A percentile compares a stretch with the other conserved stretches of the same genome.
Conservation (phyloP, 2,888 invertebrate genomes). For the Megamerina dolium region DNA sequence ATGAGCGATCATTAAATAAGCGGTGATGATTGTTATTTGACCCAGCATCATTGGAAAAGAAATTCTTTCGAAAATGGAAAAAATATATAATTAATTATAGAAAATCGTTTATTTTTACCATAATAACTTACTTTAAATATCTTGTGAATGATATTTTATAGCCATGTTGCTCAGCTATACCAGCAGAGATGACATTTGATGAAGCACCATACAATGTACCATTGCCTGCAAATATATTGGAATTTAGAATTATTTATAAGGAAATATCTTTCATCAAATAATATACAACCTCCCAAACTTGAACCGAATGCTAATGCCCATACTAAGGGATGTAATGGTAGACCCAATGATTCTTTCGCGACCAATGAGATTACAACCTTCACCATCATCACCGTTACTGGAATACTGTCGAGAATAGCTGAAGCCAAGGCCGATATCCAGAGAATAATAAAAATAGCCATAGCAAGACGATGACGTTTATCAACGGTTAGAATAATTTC, state of each 20-base stretch:
- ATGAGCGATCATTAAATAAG: conserved; percentile 67
- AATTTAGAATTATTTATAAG: not conserved
- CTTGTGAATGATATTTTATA: conserved; percentile 77
- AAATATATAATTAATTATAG: conserved; percentile 1
- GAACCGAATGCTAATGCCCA: conserved; percentile 85
- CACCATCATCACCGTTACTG: conserved; percentile 89
- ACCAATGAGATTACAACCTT: conserved; percentile 67
- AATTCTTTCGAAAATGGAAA: conserved; percentile 51
- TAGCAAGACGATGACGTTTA: conserved; percentile 59
- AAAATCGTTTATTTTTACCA: not conserved
- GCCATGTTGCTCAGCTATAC: conserved; percentile 87
- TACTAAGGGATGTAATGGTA: conserved; percentile 75
- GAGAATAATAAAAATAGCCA: conserved; percentile 71
- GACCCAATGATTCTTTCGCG: conserved; percentile 58
- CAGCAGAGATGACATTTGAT: conserved; percentile 86
- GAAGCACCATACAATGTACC: conserved; percentile 87
- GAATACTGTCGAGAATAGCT: conserved; percentile 86
- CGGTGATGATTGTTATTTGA: conserved; percentile 60
- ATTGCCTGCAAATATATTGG: conserved; percentile 58
- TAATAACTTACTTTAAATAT: conserved; percentile 63
- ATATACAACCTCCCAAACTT: conserved; percentile 67
- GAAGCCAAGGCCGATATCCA: conserved; percentile 86
- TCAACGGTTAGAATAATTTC: conserved; percentile 59
- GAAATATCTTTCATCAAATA: not conserved
- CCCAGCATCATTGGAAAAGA: conserved; percentile 80